Evolutionary conservation across 2,797 vertebrate genomes (phyloP).

Genomic region (Thamnophis elegans): DNA sequence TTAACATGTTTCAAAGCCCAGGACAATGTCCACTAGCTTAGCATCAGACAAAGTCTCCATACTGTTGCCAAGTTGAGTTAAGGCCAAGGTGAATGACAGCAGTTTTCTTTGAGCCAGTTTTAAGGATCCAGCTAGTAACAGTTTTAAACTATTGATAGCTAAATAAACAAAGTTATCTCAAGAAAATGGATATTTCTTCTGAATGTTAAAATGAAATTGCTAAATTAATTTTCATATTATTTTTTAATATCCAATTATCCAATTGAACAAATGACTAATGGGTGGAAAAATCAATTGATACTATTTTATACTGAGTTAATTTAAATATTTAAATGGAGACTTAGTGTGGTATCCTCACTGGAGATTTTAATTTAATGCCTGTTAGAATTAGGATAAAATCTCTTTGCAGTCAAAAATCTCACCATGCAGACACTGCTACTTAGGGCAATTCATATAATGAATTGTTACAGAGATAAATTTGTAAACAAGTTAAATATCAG

Average conservation of each 20-base stretch:
- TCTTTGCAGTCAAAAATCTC: not conserved
- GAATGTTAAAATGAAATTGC: slow-evolving; percentile 7
- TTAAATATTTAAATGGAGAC: not conserved
- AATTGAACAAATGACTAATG: slow-evolving; percentile 45
- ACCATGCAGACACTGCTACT: not conserved
- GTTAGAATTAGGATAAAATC: not conserved
- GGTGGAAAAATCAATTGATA: slow-evolving; percentile 60
- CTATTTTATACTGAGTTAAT: slow-evolving; percentile 45
- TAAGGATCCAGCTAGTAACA: not conserved
- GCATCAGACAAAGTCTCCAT: not conserved
- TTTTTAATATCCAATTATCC: slow-evolving; percentile 48
- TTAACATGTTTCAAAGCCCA: not conserved
- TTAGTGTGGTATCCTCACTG: not conserved
- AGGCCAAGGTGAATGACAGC: not conserved
- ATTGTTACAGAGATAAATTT: not conserved
- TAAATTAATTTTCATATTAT: slow-evolving; percentile 48
- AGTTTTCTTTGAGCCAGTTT: not conserved
- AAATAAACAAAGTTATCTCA: not conserved
- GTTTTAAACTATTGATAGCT: slow-evolving; percentile 17
- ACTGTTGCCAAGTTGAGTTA: not conserved
- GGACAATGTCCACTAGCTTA: not conserved
- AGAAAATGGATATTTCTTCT: slow-evolving; percentile 16
- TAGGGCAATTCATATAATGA: not conserved
- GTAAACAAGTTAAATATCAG: not conserved
- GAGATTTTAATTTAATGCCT: not conserved